Evolutionary conservation across 1,140 invertebrate genomes (phyloP), one percentile per base, ranked within the genome.

Genomic region (Telenomus remus): DNA sequence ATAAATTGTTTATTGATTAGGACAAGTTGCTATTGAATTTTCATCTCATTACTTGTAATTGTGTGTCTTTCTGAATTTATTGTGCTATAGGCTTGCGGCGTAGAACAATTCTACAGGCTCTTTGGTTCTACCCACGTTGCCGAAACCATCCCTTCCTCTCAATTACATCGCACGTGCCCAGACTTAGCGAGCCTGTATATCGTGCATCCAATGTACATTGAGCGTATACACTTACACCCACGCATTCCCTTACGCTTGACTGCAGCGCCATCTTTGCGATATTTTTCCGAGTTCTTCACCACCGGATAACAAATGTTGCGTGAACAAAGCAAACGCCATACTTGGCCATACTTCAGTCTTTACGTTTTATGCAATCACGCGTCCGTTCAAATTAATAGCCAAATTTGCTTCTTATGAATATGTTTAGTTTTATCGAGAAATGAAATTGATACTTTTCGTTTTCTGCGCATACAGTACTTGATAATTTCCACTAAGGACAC

Each of bases 141-240:
- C 55, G 37, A 57, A 54, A 55, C 77, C 75, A 73, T 73, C 65
- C 83, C 80, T 79, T 82, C 84, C 78, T 87, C 81, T 81, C 85
- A 87, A 87, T 87, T 87, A 88, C 85, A 86, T 75, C 50, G 85
- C 82, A 81, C 86, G 87, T 87, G 87, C 83, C 80, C 71, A 76
- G 87, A 87, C 84, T 87, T 70, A 79, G 66, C 80, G 86, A 87
- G 82, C 81, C 55, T 78, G 81, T n/a, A n/a, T 68, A 83, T 80
- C 82, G 75, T 78, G 84, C 80, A 83, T 81, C 82, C 77, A 80
- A 73, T 70, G 51, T 70, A 7, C 13, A 27, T 15, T 13, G 19
- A 43, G 37, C 60, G 56, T 44, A 54, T 47, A 74, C 65, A 43
- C 42, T n/a, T n/a, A 46, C 69, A 50, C 50, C n/a, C 43, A 16